Evolutionary conservation across 53 echinoderm and acorn worm species (phyloP).

Genomic region (Zoroaster sp.): DNA sequence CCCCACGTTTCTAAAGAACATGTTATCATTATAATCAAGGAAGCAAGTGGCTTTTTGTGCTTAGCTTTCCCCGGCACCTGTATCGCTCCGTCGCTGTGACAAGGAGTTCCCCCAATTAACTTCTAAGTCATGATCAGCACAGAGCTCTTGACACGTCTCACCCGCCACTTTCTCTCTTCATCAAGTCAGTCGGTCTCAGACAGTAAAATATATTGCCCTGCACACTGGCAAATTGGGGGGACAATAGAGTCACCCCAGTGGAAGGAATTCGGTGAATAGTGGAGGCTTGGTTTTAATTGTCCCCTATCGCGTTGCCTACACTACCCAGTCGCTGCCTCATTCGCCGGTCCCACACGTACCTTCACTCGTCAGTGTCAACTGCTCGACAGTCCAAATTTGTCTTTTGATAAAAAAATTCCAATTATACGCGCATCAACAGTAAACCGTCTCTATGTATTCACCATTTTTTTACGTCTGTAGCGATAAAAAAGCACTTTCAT

Average conservation of each 20-base stretch:
- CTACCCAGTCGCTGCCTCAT: not conserved
- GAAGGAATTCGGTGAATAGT: not conserved
- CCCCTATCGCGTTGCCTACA: not conserved
- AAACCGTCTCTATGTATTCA: not conserved
- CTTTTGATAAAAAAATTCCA: not conserved
- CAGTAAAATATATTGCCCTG: not conserved
- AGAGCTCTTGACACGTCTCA: not conserved
- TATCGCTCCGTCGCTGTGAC: no score
- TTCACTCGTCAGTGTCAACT: constrained; percentile 2
- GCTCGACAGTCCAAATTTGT: not conserved
- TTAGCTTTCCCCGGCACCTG: no score
- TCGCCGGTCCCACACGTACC: not conserved
- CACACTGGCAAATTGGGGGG: not conserved
- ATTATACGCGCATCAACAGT: not conserved
- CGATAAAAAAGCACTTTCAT: no score
- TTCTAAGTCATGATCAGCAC: no score
- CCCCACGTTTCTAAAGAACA: no score
- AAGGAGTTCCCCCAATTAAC: no score
- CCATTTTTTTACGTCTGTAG: no score
- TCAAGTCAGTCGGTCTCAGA: not conserved
- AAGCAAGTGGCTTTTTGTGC: no score
- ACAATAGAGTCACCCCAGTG: constrained; percentile 3
- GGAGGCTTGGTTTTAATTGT: not conserved
- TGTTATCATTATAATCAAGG: no score
- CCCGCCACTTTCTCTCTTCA: not conserved